Conservation (phyloP, 2,797 vertebrate species). For the Crocodylus rhombifer region DNA sequence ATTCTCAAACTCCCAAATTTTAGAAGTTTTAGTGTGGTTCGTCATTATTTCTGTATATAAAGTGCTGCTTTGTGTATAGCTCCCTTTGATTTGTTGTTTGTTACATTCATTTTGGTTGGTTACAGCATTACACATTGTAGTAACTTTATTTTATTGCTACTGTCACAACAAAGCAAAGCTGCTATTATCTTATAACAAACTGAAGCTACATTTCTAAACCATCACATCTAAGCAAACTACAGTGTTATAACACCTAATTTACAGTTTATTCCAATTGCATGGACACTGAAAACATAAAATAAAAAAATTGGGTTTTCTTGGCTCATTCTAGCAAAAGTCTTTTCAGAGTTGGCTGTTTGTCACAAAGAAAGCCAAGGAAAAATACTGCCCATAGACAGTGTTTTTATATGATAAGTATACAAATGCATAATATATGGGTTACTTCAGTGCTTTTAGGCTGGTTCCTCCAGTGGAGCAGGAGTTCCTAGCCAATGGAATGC, state of each 20-base stretch:
- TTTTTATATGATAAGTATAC: conserved; percentile 12
- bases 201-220: conserved; percentile 81
- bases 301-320: conserved; percentile 68
- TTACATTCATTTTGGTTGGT: conserved; percentile 78
- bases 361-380: conserved; percentile 41
- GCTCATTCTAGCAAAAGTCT: conserved; percentile 57
- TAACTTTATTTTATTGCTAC: conserved; percentile 82
- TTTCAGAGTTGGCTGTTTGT: conserved; percentile 52
- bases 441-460: neutral
- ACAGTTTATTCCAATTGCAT: conserved; percentile 79
- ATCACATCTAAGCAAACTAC: conserved; percentile 74
- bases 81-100: conserved; percentile 76
- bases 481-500: neutral
- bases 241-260: conserved; percentile 79
- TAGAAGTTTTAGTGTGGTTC: conserved; percentile 34
- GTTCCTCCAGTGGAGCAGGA: neutral
- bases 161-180: conserved; percentile 84
- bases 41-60: conserved; percentile 41
- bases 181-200: conserved; percentile 82
- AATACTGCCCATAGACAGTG: neutral
- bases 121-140: conserved; percentile 76
- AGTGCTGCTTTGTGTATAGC: conserved; percentile 57
- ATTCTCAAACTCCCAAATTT: conserved; percentile 20
- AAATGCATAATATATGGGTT: neutral
- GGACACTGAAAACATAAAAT: conserved; percentile 76